Percentiles rank a stretch among this genome's conserved stretches.
These are phyloP conservation scores for Parotocinclus haroldoi DNA, from an alignment of 2,797 vertebrate species.

Conservation along the genomic window DNA sequence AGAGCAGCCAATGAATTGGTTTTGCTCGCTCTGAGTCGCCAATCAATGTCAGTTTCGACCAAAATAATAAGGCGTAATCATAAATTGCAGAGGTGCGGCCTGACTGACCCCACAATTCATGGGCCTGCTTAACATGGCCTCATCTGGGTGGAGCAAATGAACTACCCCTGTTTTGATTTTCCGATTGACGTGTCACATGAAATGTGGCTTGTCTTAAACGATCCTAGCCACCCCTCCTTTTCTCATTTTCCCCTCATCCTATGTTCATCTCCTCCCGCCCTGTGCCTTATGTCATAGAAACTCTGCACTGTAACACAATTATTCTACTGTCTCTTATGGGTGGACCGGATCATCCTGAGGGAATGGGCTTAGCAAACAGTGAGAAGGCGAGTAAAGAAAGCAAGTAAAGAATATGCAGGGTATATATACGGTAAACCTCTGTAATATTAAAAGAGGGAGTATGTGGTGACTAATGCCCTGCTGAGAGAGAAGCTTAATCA, in stretches of 20 bases:
- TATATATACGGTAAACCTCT: constrained; percentile 20
- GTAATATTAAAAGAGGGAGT: constrained; percentile 48
- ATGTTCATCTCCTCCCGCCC: background rate
- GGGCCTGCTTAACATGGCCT: constrained; percentile 74
- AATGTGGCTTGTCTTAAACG: constrained; percentile 56
- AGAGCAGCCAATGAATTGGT: constrained; percentile 69
- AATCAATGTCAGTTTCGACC: constrained; percentile 78
- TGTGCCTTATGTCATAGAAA: constrained; percentile 33
- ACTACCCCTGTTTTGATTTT: constrained; percentile 91
- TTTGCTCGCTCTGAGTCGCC: constrained; percentile 73
- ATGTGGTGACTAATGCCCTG: constrained; percentile 63
- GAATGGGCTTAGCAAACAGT: constrained; percentile 12
- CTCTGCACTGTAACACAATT: constrained; percentile 20
- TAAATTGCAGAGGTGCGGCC: constrained; percentile 76
- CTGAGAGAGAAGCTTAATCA: constrained; percentile 67
- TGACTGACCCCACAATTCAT: constrained; percentile 66
- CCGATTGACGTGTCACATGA: constrained; percentile 87
- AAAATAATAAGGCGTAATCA: constrained; percentile 80
- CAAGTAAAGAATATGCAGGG: constrained; percentile 41
- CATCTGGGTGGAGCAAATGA: constrained; percentile 89
- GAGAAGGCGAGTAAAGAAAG: constrained; percentile 14
- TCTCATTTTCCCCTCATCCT: constrained; percentile 5
- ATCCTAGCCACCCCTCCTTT: constrained; percentile 11
- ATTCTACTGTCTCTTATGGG: constrained; percentile 25
- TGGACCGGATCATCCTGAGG: constrained; percentile 20